Percentiles rank a stretch among this genome's conserved stretches.
Conservation (phyloP, 2,113 vertebrate species). For the Oryzias celebensis region DNA sequence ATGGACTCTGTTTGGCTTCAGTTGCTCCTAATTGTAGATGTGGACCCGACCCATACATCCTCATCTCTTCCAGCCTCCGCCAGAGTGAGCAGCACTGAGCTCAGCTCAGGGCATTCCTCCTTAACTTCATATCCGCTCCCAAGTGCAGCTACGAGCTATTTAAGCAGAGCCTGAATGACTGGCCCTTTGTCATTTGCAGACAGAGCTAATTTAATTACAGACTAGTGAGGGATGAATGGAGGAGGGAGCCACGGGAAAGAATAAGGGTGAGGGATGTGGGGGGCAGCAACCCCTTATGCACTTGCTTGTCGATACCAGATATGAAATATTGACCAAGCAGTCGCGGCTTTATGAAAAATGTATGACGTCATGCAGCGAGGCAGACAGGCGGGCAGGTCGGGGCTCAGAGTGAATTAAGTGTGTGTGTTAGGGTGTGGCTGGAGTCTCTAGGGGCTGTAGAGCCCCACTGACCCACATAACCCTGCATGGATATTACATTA, state of each 20-base stretch:
- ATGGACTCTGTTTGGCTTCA: constrained; percentile 10
- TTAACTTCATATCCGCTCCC: constrained; percentile 68
- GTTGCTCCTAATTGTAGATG: constrained; percentile 3
- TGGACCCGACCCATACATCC: constrained; percentile 14
- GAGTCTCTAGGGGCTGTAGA: constrained; percentile 46
- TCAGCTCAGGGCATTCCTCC: constrained; percentile 62
- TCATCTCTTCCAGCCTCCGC: constrained; percentile 6
- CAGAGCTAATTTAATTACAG: constrained; percentile 66
- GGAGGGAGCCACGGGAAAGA: background rate
- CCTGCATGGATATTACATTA: constrained; percentile 57
- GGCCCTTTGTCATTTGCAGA: constrained; percentile 68
- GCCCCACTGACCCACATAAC: constrained; percentile 73
- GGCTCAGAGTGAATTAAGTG: constrained; percentile 36
- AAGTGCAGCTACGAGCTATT: constrained; percentile 55
- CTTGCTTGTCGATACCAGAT: constrained; percentile 56
- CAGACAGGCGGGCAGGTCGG: constrained; percentile 41
- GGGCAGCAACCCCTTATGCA: constrained; percentile 11
- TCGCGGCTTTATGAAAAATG: constrained; percentile 72
- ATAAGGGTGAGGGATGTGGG: constrained; percentile 4
- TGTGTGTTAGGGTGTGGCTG: constrained; percentile 42
- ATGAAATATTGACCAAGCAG: constrained; percentile 69
- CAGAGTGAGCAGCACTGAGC: constrained; percentile 14
- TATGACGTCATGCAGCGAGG: constrained; percentile 55
- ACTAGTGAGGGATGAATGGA: constrained; percentile 28
- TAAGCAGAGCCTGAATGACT: constrained; percentile 61